These are phyloP conservation scores for Euthynnus affinis DNA, from an alignment of 2,797 vertebrate genomes.

Conservation along the genomic window DNA sequence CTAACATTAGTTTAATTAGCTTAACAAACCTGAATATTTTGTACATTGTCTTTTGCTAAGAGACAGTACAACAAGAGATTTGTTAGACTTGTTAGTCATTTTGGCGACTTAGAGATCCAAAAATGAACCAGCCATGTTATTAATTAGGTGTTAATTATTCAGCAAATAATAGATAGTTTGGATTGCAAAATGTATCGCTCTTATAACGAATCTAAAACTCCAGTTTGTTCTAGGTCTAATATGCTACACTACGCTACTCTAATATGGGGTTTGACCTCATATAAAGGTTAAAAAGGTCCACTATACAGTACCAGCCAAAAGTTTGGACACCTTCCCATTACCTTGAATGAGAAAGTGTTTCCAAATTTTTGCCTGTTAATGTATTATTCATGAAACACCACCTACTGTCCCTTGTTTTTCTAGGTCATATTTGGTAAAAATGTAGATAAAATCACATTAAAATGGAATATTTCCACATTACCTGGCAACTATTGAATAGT, in stretches of 20 bases:
- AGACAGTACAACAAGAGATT: background rate
- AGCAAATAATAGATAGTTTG: background rate
- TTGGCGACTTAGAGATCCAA: too few species aligned
- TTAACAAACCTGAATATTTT: background rate
- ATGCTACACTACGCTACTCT: too few species aligned
- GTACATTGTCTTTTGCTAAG: background rate
- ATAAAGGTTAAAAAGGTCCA: background rate
- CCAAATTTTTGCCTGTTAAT: too few species aligned
- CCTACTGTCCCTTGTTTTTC: background rate
- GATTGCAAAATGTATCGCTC: background rate
- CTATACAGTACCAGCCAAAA: background rate
- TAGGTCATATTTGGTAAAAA: background rate
- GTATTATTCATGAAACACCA: conserved; percentile 9
- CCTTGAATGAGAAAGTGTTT: too few species aligned
- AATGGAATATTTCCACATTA: too few species aligned
- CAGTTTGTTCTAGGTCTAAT: background rate
- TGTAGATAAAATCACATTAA: background rate
- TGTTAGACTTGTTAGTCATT: background rate
- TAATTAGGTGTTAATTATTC: background rate
- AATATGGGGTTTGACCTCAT: background rate
- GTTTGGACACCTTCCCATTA: too few species aligned
- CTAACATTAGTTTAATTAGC: background rate
- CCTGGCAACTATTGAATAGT: too few species aligned
- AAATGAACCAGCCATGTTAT: background rate
- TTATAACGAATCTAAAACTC: background rate